Evolutionary conservation across 1,140 invertebrate genomes (phyloP), one percentile per base, ranked within the genome.

Genomic region (Sycobia sp.): DNA sequence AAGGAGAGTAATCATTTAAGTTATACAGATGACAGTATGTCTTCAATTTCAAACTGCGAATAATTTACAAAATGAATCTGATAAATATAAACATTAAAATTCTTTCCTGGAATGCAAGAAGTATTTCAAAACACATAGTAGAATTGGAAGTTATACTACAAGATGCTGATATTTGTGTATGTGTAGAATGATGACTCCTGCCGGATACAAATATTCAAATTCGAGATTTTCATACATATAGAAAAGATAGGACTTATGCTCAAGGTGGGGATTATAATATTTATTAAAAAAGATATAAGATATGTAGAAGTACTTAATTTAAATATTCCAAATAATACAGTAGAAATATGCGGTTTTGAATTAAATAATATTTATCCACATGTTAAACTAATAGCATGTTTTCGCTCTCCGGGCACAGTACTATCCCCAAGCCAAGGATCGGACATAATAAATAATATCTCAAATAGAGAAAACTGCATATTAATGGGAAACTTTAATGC

Each of bases 261-360:
- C n/a, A 34, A 32, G 65, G 59, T 20, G 54, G 60, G 27, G 65
- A 62, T 67, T 14, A 4, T 54, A 1, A 27, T 47, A 13, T 44
- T 53, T 5, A 41, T 63, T 10, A n/a, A 49, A 46, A 36, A 44
- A 2, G 41, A 47, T 16, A n/a, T 62, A 5, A 29, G n/a, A 3
- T 66, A 23, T 44, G 7, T n/a, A 25, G 46, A 49, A 51, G 51
- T 61, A 4, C 13, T 39, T 7, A 43, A 49, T 27, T n/a, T 56
- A 16, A 4, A 1, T 10, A 22, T 16, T 16, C 34, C 57, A 0
- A 18, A 43, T 20, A n/a, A 14, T 8, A 7, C 44, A 8, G 44
- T 60, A 5, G 57, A 66, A 50, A 4, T 55, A 1, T 39, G 55
- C 13, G 57, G 64, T 22, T n/a, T 66, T 4, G 5, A 29, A 22